Base-by-base conservation (phyloP, 2,797 vertebrate species). In the Lutjanus argentimaculatus region DNA sequence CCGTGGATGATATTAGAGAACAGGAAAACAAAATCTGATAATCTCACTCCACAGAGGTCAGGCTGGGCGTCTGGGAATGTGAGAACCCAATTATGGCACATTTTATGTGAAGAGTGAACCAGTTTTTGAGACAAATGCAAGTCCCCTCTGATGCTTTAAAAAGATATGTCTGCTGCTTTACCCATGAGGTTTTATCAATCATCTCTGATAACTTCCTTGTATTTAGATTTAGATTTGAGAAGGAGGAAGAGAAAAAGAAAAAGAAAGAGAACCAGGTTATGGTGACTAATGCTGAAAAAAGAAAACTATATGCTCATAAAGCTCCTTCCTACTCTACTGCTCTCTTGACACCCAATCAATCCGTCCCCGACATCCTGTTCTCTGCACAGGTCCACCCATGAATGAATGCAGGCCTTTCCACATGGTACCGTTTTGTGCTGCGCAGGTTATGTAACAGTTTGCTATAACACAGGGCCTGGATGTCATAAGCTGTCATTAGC, bases 331-430 rank as follows among this genome's bases (percentile, higher is more conserved):
- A 69, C 74, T 68, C 90, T 88, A 69, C 74, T 68, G 45, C 74
- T 88, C 82, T 88, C 87, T 75, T 59, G 89, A 89, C 90, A 94
- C 90, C 87, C 45, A 89, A 89, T 94, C 89, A 93, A 90, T 94
- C 92, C 84, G 86, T 80, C 84, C 65, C 86, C 46, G 77, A 84
- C 14, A 58, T 82, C 71, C 85, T 85, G 85, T 61, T 81, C 72
- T 49, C 63, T 81, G 69, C 82, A 72, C 66, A 62, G 74, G 72
- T 89, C 91, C 83, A 67, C 83, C 82, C 75, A 72, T 56, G 36
- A 68, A 82, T 71, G 71, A 68, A 82, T 71, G 71, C 74, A 68
- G 75, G 68, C 70, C 59, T 74, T 70, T 90, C 81, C 79, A 91
- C 69, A 81, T 88, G 85, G 72, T 82, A 73, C 72, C 69, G 55